Evolutionary conservation across 2,888 invertebrate genomes (phyloP).

Genomic region (Tachina lurida): DNA sequence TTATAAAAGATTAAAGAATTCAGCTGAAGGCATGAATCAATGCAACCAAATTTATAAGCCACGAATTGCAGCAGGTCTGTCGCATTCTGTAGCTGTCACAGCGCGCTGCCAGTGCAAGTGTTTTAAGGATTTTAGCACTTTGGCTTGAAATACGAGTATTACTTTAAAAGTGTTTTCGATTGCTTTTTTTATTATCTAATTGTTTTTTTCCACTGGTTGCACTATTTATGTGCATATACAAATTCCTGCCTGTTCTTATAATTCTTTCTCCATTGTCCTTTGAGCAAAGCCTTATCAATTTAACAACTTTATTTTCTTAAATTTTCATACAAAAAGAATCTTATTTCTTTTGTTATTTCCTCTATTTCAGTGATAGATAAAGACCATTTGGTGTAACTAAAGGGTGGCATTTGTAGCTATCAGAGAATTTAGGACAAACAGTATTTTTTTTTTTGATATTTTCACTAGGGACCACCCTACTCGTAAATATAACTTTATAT

Average conservation of each 20-base stretch:
- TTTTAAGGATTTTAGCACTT: conserved; percentile 31
- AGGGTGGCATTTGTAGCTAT: conserved; percentile 56
- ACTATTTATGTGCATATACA: neutral
- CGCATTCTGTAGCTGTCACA: conserved; percentile 43
- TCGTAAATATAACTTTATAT: neutral
- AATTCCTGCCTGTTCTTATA: neutral
- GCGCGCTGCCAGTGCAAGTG: conserved; percentile 38
- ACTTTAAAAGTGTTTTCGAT: neutral
- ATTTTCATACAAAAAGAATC: neutral
- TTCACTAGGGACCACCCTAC: conserved; percentile 52
- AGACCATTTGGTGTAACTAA: neutral
- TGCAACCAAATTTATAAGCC: conserved; percentile 24
- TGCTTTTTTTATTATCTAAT: conserved; percentile 58
- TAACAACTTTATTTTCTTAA: conserved; percentile 65
- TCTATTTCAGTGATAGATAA: conserved; percentile 1
- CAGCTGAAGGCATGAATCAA: conserved; percentile 12
- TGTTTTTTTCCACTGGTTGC: conserved; percentile 37
- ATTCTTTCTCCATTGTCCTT: neutral
- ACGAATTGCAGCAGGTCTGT: conserved; percentile 35
- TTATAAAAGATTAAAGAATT: conserved; percentile 20
- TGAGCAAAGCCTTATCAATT: conserved; percentile 51
- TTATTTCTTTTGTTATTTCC: conserved; percentile 7
- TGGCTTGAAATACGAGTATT: neutral
- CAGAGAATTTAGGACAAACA: conserved; percentile 7
- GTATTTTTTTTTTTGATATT: conserved; percentile 35